These are phyloP conservation scores for Gracilinanus agilis DNA, from an alignment of 2,113 vertebrate genomes.

Conservation along the genomic window DNA sequence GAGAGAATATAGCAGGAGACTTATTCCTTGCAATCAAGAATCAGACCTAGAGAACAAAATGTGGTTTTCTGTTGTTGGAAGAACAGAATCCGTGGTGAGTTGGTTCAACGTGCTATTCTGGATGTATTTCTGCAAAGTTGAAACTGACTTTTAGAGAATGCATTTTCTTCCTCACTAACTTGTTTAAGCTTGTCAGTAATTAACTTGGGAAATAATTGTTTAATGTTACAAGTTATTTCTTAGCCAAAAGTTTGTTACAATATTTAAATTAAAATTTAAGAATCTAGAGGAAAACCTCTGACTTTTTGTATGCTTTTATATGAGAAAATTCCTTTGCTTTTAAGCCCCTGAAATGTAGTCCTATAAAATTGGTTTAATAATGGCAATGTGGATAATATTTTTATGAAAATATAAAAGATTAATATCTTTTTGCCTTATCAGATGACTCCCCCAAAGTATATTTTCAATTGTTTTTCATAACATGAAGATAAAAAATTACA, in stretches of 20 bases:
- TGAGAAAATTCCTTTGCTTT: slow-evolving; percentile 30
- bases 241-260: slow-evolving; percentile 55
- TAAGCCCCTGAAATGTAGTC: neutral
- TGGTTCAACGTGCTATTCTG: slow-evolving; percentile 66
- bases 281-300: slow-evolving; percentile 46
- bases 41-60: slow-evolving; percentile 84
- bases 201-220: slow-evolving; percentile 56
- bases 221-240: slow-evolving; percentile 69
- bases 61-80: slow-evolving; percentile 99
- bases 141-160: slow-evolving; percentile 59
- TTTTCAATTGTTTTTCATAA: slow-evolving; percentile 45
- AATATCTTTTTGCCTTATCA: slow-evolving; percentile 45
- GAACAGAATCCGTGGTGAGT: slow-evolving; percentile 89
- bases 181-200: slow-evolving; percentile 80
- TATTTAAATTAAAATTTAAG: slow-evolving; percentile 59
- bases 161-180: slow-evolving; percentile 60
- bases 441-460: slow-evolving; percentile 57
- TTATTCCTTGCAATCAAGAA: slow-evolving; percentile 74
- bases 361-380: neutral
- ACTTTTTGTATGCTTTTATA: slow-evolving; percentile 40
- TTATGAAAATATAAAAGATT: neutral
- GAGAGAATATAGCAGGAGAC: slow-evolving; percentile 76
- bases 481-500: slow-evolving; percentile 33
- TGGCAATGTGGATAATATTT: neutral
- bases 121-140: slow-evolving; percentile 74